Conservation (phyloP, 1,140 invertebrate species). For the Dufourea novaeangliae region DNA sequence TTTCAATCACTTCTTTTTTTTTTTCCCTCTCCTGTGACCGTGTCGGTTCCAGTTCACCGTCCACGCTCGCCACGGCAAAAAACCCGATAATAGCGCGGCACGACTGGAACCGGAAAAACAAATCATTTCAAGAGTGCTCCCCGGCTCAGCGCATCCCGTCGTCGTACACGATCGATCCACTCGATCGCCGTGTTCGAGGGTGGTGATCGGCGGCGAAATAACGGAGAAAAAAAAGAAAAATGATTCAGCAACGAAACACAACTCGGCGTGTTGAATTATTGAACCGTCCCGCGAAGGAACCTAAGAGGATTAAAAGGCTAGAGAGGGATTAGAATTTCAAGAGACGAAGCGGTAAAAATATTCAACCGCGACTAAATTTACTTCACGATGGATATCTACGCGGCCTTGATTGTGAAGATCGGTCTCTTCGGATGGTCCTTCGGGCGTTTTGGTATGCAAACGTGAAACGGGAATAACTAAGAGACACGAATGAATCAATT, state of each 20-base stretch:
- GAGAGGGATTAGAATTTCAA: conserved; percentile 46
- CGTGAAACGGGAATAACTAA: neutral
- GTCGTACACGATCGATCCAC: neutral
- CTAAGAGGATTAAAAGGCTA: conserved; percentile 31
- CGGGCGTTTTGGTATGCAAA: neutral
- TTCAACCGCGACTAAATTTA: conserved; percentile 36
- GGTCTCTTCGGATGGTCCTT: neutral
- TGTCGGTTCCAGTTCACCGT: neutral
- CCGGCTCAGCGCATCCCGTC: too few relatives aligned
- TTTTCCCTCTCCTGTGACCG: too few relatives aligned
- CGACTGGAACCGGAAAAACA: neutral
- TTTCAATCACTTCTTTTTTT: conserved; percentile 19
- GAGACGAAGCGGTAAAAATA: conserved; percentile 20
- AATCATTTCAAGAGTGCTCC: too few relatives aligned
- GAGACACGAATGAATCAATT: neutral
- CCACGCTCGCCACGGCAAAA: neutral
- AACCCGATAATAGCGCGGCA: neutral
- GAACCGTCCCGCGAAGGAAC: neutral
- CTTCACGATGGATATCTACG: conserved; percentile 28
- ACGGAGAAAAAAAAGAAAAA: too few relatives aligned
- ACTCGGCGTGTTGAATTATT: conserved; percentile 29
- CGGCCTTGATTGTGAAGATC: conserved; percentile 42
- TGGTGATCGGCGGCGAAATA: conserved; percentile 1
- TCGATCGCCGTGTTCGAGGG: too few relatives aligned
- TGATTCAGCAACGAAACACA: too few relatives aligned